These are phyloP conservation scores for Gymnothorax javanicus DNA, from an alignment of 2,797 vertebrate species.

Conservation along the genomic window DNA sequence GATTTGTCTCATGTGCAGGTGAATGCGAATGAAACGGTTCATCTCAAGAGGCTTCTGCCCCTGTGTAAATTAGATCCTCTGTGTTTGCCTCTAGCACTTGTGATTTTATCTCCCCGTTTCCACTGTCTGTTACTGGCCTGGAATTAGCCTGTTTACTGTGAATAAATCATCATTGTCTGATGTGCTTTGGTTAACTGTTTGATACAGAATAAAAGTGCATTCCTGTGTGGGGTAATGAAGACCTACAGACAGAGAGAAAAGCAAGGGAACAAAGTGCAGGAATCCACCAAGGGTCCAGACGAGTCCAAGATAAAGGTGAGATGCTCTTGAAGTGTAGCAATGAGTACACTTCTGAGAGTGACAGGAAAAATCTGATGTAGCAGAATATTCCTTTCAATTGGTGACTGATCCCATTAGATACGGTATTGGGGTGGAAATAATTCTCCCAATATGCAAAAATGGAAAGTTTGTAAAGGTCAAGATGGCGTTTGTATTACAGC, in stretches of 20 bases:
- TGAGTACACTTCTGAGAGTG: neutral
- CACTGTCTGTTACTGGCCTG: neutral
- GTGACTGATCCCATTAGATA: neutral
- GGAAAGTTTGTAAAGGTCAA: no score
- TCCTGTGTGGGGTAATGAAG: constrained; percentile 99
- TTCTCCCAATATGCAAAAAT: no score
- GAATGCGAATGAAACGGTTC: constrained; percentile 45
- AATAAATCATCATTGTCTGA: neutral
- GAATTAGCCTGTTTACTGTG: neutral
- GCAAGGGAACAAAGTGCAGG: constrained; percentile 95
- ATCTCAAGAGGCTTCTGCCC: neutral
- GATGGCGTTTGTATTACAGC: no score
- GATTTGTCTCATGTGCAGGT: constrained; percentile 98
- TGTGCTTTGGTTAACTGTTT: neutral
- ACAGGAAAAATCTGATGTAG: no score
- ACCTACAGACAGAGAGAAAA: constrained; percentile 98
- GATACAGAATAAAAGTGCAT: constrained; percentile 92
- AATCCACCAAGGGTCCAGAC: constrained; percentile 94
- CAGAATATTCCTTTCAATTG: neutral
- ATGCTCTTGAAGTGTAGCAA: neutral
- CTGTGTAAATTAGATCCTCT: neutral
- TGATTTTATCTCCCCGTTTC: neutral
- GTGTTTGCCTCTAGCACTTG: neutral
- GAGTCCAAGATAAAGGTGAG: constrained; percentile 96
- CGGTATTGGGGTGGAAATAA: no score